Percentiles rank a stretch among this genome's conserved stretches.
Evolutionary conservation across 2,113 vertebrate genomes (phyloP).

Genomic region (Labeo rohita): DNA sequence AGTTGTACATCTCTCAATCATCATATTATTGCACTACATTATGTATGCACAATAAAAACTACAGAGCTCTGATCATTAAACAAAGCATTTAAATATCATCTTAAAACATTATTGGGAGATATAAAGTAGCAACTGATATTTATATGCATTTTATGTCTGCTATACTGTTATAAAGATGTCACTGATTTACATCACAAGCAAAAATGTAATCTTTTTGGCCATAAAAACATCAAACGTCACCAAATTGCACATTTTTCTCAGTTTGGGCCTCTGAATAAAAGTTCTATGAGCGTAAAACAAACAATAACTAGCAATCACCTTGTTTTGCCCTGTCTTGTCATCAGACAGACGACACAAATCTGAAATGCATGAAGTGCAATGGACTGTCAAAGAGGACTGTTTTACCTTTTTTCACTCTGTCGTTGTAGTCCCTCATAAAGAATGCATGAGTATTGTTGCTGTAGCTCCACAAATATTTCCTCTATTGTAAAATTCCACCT

Average conservation of each 20-base stretch:
- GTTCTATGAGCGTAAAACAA: too few species aligned
- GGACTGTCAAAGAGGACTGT: too few species aligned
- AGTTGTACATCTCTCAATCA: background rate
- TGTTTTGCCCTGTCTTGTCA: too few species aligned
- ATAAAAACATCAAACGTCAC: background rate
- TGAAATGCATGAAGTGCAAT: too few species aligned
- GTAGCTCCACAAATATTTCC: too few species aligned
- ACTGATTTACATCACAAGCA: background rate
- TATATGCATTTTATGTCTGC: background rate
- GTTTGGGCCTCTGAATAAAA: background rate
- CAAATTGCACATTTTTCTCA: background rate
- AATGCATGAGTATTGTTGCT: too few species aligned
- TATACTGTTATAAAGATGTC: background rate
- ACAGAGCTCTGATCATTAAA: background rate
- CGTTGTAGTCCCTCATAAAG: too few species aligned
- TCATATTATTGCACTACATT: background rate
- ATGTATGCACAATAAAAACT: background rate
- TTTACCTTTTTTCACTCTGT: too few species aligned
- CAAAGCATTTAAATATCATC: background rate
- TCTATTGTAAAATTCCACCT: too few species aligned
- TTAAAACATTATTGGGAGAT: background rate
- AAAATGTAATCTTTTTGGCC: too few species aligned
- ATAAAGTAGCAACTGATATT: background rate
- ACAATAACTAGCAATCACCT: too few species aligned
- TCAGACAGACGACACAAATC: too few species aligned